Conservation (phyloP, 2,113 vertebrate species). For the Emydocephalus ijimae region DNA sequence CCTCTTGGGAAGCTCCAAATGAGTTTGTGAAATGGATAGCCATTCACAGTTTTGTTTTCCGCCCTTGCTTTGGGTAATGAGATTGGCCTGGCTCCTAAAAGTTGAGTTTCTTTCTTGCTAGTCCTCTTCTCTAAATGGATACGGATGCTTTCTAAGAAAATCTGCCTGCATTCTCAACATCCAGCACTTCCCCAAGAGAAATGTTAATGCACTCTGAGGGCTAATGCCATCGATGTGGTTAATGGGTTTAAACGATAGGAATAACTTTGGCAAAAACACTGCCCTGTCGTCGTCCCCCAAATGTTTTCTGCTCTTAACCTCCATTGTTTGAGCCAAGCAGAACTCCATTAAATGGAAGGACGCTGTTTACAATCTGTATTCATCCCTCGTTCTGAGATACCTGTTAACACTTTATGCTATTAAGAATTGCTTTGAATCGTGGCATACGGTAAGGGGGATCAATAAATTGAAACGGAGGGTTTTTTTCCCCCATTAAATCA, state of each 20-base stretch:
- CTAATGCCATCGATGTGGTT: background rate
- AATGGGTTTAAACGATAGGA: background rate
- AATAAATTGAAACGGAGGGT: background rate
- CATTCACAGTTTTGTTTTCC: background rate
- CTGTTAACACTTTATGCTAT: background rate
- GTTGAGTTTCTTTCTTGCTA: background rate
- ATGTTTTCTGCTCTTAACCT: background rate
- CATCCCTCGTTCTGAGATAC: background rate
- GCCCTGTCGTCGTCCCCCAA: background rate
- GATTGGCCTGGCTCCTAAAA: background rate
- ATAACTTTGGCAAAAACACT: background rate
- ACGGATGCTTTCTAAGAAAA: background rate
- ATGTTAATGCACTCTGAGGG: background rate
- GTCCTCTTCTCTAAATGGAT: background rate
- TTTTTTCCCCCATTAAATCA: background rate
- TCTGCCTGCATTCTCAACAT: background rate
- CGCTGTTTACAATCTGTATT: background rate
- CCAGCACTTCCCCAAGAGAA: background rate
- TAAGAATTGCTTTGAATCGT: background rate
- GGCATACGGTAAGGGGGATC: background rate
- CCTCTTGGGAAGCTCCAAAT: background rate
- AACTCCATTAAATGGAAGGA: background rate
- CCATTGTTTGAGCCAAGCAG: background rate
- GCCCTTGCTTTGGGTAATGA: background rate
- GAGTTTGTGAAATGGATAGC: background rate